Base-by-base conservation (phyloP, 2,113 vertebrate genomes). In the Emberiza fucata region DNA sequence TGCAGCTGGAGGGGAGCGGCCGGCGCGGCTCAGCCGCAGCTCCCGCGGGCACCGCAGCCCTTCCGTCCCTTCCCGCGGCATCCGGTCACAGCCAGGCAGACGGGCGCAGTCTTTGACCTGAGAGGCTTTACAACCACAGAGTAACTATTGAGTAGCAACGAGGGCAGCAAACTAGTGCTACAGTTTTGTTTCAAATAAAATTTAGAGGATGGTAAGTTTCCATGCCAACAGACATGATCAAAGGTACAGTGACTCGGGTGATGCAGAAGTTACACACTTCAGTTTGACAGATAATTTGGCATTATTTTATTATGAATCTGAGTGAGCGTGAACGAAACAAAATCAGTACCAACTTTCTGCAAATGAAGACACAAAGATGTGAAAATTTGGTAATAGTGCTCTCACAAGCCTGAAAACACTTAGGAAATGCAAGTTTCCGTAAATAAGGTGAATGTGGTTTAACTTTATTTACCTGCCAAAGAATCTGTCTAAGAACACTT, bases 271-370 rank as follows among this genome's bases (percentile, higher is more conserved):
- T 97, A 97, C 75, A 97, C 94, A 81, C 90, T 95, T 94, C 95
- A 90, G 96, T 72, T 97, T 92, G 96, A 97, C 95, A 97, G 97
- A 90, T 90, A 96, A 97, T 97, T 97, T 98, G 98, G 97, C 97
- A 96, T 98, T 96, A 93, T 92, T 97, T 98, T 98, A 97, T 98
- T 98, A 97, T 96, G 97, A 97, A 97, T 97, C 94, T 10, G 19
- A 92, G 83, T 97, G 89, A 97, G 93, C 9, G 81, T 97, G 84
- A 97, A 95, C 22, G 92, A 97, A 97, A 96, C 91, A 95, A 97
- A 97, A 97, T 96, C 94, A 89, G 95, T 95, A 96, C 96, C 90
- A 96, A 97, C 93, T 97, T 97, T 96, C 94, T 97, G 97, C 97
- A 96, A 97, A 94, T 83, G 94, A 97, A 96, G 97, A 97, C 96